Evolutionary conservation across 1,140 invertebrate genomes (phyloP).

Genomic region (Plectus sambesii): DNA sequence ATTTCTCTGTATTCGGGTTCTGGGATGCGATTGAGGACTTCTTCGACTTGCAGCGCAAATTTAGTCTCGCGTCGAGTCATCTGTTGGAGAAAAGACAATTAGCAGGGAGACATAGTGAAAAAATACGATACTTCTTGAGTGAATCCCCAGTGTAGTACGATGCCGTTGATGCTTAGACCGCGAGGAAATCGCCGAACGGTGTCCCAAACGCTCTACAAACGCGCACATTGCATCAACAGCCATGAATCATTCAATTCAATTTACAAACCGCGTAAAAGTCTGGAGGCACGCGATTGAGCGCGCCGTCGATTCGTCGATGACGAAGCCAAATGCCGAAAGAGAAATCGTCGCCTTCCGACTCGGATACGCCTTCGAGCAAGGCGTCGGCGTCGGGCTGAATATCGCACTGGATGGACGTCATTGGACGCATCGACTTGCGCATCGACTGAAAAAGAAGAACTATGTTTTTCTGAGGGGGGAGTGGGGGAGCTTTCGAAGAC

Average conservation of each 20-base stretch:
- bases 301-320: constrained; percentile 80
- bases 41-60: constrained; percentile 92
- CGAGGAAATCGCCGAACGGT: constrained; percentile 43
- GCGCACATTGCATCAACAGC: constrained; percentile 13
- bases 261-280: constrained; percentile 84
- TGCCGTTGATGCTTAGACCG: constrained; percentile 38
- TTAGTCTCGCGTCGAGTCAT: constrained; percentile 98
- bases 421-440: constrained; percentile 43
- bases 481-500: constrained; percentile 20
- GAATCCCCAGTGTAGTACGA: constrained; percentile 34
- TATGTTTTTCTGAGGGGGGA: not conserved
- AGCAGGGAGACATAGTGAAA: constrained; percentile 3
- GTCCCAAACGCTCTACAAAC: constrained; percentile 42
- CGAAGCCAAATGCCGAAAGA: constrained; percentile 91
- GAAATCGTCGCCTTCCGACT: constrained; percentile 40
- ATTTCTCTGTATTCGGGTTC: constrained; percentile 96
- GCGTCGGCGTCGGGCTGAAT: constrained; percentile 22
- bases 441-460: constrained; percentile 45
- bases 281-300: constrained; percentile 84
- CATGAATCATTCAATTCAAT: constrained; percentile 4
- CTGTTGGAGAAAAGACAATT: constrained; percentile 42
- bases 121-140: constrained; percentile 36
- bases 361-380: constrained; percentile 14
- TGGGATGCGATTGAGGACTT: constrained; percentile 88
- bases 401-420: constrained; percentile 30